These are phyloP conservation scores for Holothuria glaberrima DNA, from an alignment of 35 echinoderm and acorn worm genomes.

Conservation along the genomic window DNA sequence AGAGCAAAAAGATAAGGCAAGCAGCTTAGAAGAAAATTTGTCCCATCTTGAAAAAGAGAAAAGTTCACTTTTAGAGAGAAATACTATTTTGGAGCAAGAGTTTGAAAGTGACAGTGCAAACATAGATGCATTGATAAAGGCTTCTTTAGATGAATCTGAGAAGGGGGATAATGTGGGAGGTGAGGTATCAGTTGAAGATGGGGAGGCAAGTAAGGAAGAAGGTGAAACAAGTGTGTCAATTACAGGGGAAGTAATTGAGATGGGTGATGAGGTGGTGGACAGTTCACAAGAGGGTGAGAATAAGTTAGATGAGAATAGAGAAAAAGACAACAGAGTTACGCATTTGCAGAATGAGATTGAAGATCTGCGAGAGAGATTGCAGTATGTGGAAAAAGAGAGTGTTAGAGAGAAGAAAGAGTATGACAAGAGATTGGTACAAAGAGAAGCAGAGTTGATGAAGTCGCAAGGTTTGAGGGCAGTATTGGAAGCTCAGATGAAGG, in stretches of 20 bases:
- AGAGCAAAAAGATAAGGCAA: background rate
- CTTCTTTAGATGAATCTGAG: constrained; percentile 1
- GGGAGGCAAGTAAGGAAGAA: background rate
- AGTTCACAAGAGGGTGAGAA: background rate
- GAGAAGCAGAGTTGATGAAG: constrained; percentile 19
- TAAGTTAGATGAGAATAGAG: background rate
- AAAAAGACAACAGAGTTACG: background rate
- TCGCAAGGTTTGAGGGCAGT: constrained; percentile 12
- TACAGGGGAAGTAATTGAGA: background rate
- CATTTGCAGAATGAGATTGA: constrained; percentile 19
- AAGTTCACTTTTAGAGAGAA: constrained; percentile 29
- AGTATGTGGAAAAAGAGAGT: constrained; percentile 49
- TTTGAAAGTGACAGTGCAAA: constrained; percentile 24
- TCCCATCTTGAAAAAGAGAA: background rate
- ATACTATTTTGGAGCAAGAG: constrained; percentile 32
- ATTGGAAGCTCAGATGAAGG: constrained; percentile 46
- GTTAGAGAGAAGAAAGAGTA: constrained; percentile 57
- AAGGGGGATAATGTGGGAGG: background rate
- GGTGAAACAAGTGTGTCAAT: background rate
- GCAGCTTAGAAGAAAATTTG: constrained; percentile 11
- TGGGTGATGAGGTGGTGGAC: background rate
- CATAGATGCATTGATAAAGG: constrained; percentile 36
- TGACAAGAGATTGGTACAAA: background rate
- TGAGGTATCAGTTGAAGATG: background rate
- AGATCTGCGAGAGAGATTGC: constrained; percentile 22